Conservation (phyloP, 2,888 invertebrate species). For the Neoscelio sp. region DNA sequence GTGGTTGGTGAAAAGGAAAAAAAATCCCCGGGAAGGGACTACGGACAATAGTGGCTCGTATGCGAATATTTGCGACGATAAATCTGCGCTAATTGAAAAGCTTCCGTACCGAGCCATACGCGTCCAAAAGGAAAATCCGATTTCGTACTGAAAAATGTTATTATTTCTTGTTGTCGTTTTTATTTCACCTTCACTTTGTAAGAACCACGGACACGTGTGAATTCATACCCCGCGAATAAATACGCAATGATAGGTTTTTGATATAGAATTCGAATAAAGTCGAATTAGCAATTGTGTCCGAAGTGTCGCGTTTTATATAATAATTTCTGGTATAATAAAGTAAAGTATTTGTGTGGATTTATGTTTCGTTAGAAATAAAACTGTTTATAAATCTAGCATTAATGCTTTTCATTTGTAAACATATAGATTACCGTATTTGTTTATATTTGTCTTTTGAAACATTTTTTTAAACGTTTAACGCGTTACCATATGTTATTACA, state of each 20-base stretch:
- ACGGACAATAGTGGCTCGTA: slow-evolving; percentile 48
- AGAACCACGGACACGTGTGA: slow-evolving; percentile 1
- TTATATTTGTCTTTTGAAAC: too few species aligned
- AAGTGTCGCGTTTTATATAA: not conserved
- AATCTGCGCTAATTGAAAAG: slow-evolving; percentile 64
- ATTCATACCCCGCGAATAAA: not conserved
- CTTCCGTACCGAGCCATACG: slow-evolving; percentile 47
- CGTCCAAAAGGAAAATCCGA: slow-evolving; percentile 47
- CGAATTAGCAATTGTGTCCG: slow-evolving; percentile 3
- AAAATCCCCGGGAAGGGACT: slow-evolving; percentile 40
- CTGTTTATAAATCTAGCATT: too few species aligned
- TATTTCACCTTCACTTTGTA: slow-evolving; percentile 12
- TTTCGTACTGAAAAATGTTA: slow-evolving; percentile 47
- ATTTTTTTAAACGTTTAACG: too few species aligned
- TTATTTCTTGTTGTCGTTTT: slow-evolving; percentile 35
- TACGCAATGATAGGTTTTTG: slow-evolving; percentile 12
- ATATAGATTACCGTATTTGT: too few species aligned
- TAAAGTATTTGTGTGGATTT: not conserved
- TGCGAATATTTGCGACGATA: slow-evolving; percentile 61
- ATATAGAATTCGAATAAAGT: not conserved
- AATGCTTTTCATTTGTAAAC: too few species aligned
- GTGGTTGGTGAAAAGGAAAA: slow-evolving; percentile 31
- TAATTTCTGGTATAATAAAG: too few species aligned
- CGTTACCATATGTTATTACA: too few species aligned
- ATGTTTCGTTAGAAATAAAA: too few species aligned